These are phyloP conservation scores for Polia nebulosa DNA, from an alignment of 2,888 invertebrate genomes.

Conservation along the genomic window DNA sequence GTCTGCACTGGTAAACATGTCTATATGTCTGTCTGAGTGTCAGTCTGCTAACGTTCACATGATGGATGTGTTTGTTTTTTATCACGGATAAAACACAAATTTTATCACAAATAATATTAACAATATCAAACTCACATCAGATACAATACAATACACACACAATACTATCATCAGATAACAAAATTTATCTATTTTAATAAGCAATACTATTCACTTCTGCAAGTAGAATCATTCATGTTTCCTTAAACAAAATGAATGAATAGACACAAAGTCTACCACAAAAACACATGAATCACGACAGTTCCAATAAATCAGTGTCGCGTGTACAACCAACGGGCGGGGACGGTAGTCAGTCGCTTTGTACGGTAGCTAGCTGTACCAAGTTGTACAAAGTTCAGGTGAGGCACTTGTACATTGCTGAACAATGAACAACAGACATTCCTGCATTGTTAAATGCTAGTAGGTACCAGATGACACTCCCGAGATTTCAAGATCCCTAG, in stretches of 20 bases:
- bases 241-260: conserved; percentile 53
- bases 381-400: conserved; percentile 21
- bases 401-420: conserved; percentile 1
- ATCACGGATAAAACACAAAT: conserved; percentile 8
- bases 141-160: too few species aligned
- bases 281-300: conserved; percentile 58
- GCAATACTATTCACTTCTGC: conserved; percentile 7
- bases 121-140: background rate
- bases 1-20: conserved; percentile 30
- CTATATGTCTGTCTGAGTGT: conserved; percentile 13
- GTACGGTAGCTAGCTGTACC: conserved; percentile 17
- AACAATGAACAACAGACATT: conserved; percentile 33
- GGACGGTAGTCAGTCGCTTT: conserved; percentile 16
- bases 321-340: conserved; percentile 17
- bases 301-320: conserved; percentile 60
- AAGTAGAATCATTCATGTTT: conserved; percentile 33
- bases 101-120: background rate
- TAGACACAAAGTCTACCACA: conserved; percentile 62
- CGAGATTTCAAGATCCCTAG: background rate
- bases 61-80: too few species aligned
- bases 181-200: conserved; percentile 29
- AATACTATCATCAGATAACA: conserved; percentile 3
- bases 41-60: conserved; percentile 19
- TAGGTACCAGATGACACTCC: background rate
- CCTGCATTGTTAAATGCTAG: conserved; percentile 21